Conservation (phyloP, 2,888 invertebrate genomes). For the Lepidonotus clava region DNA sequence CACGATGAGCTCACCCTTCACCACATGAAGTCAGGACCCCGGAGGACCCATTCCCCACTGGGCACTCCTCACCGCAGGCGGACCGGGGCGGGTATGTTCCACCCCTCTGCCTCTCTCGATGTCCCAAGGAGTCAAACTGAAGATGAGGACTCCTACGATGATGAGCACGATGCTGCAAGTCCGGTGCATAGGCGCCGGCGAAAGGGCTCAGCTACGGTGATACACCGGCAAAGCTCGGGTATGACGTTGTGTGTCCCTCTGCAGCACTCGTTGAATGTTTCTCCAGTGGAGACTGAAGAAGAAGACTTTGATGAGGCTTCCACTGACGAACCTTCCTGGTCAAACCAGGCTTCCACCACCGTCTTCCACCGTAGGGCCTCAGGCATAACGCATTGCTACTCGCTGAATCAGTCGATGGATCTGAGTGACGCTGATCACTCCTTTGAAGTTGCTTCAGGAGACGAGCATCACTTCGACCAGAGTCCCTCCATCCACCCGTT, state of each 20-base stretch:
- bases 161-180: background rate
- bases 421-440: background rate
- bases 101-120: background rate
- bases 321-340: background rate
- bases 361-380: background rate
- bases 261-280: background rate
- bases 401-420: background rate
- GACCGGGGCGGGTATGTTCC: background rate
- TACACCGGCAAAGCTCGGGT: conserved; percentile 34
- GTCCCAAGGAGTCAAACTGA: background rate
- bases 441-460: background rate
- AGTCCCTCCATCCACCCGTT: background rate
- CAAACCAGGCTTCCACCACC: background rate
- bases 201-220: conserved; percentile 17
- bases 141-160: background rate
- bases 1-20: conserved; percentile 10
- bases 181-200: background rate
- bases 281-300: background rate
- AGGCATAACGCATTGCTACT: background rate
- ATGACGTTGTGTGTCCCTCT: conserved; percentile 2
- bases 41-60: background rate
- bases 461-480: background rate
- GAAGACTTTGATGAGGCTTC: background rate
- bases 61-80: background rate
- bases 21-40: background rate